Base-by-base conservation (phyloP, 2,888 invertebrate species). In the Parthenolecanium corni region DNA sequence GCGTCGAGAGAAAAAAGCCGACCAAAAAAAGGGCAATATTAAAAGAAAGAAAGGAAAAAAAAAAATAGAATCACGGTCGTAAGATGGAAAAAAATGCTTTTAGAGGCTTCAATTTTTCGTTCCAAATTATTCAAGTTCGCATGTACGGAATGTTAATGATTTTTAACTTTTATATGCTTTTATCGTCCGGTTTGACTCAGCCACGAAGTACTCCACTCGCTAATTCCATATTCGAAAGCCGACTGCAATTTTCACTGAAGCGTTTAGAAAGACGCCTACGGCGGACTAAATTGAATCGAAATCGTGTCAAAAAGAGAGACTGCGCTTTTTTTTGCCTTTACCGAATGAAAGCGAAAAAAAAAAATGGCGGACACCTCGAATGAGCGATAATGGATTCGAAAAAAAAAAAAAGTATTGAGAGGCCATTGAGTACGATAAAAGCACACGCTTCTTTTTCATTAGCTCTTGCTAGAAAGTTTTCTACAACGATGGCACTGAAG, bases 61-160 rank as follows among this genome's bases (percentile, higher is more conserved):
- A 6, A 6, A 31, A 31, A 31, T 6, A 31, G 9, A 16, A 18
- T 21, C 20, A 16, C 53, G 53, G 40, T 9, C 3, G 44, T 18
- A 18, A 4, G 14, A 31, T 9, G 44, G 38, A 9, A 14, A 14
- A 44, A 18, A 44, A 44, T 44, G 53, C 40, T 53, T 53, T 53
- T 53, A 53, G 38, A 53, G 38, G 40, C 53, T 53, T 53, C 40
- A 38, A 53, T 38, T 53, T 53, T 53, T 16, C n/a, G n/a, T n/a
- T 4, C 31, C 38, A 36, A 44, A 44, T n/a, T 36, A 21, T 40
- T 40, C 2, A 18, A 36, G 23, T 21, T 14, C 31, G 31, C 31
- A 31, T 31, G 31, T 18, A 9, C 44, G 16, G 44, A 44, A 44
- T 44, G 44, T 18, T 16, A 44, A 44, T 53, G 53, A 53, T 53